These are phyloP conservation scores for Diadegma fenestrale DNA, from an alignment of 2,888 invertebrate genomes.

Conservation along the genomic window DNA sequence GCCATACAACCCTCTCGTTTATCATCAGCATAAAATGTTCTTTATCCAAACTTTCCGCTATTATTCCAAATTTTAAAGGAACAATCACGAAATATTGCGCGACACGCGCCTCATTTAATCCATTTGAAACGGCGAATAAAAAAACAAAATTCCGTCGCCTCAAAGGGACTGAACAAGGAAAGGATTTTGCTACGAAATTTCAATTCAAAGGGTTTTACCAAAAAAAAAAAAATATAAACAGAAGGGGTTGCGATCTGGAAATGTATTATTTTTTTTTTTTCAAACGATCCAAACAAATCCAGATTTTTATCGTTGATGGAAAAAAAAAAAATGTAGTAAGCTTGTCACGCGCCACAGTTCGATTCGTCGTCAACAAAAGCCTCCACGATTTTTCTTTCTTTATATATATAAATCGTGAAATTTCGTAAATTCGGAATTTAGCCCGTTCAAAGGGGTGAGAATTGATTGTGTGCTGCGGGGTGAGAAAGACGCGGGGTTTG, in stretches of 20 bases:
- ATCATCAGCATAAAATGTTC: neutral
- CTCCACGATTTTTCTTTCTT: slow-evolving; percentile 16
- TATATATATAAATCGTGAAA: slow-evolving; percentile 51
- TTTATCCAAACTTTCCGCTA: neutral
- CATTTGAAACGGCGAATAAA: neutral
- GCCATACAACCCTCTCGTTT: neutral
- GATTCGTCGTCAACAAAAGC: slow-evolving; percentile 33
- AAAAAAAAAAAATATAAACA: slow-evolving; percentile 29
- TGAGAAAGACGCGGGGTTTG: slow-evolving; percentile 7
- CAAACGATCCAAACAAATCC: slow-evolving; percentile 56
- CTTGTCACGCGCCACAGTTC: slow-evolving; percentile 33
- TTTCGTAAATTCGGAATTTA: slow-evolving; percentile 60
- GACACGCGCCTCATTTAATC: slow-evolving; percentile 37
- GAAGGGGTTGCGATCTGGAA: slow-evolving; percentile 28
- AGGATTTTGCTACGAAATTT: slow-evolving; percentile 18
- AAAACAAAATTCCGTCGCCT: neutral
- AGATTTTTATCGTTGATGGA: slow-evolving; percentile 38
- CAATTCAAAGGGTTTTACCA: slow-evolving; percentile 24
- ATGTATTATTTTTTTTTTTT: slow-evolving; percentile 12
- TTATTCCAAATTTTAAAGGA: neutral
- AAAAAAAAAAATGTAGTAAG: slow-evolving; percentile 33
- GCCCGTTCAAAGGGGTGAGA: slow-evolving; percentile 58
- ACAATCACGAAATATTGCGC: slow-evolving; percentile 29
- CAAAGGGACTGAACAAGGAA: slow-evolving; percentile 12
- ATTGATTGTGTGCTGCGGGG: slow-evolving; percentile 55